A percentile compares a stretch with the other conserved stretches of the same genome.
Evolutionary conservation across 2,888 invertebrate genomes (phyloP).

Genomic region (Scaptomyza caliginosa): DNA sequence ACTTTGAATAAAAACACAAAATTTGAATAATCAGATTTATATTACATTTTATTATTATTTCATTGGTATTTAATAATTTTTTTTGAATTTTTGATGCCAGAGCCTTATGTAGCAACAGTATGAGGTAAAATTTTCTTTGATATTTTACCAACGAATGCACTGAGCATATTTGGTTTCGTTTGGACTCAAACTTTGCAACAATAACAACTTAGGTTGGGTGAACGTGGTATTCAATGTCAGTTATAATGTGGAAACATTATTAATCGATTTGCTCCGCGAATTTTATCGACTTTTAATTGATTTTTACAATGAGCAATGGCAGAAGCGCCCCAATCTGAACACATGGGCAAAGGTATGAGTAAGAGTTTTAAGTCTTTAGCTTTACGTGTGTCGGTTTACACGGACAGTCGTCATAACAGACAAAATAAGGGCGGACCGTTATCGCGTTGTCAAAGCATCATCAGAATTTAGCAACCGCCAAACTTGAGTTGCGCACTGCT

Average conservation of each 20-base stretch:
- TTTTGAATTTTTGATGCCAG: neutral
- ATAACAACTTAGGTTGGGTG: neutral
- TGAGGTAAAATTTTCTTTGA: too few relatives aligned
- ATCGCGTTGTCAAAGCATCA: neutral
- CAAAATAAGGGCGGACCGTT: neutral
- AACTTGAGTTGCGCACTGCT: neutral
- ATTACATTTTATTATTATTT: slow-evolving; percentile 43
- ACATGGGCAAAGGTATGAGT: neutral
- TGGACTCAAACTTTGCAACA: too few relatives aligned
- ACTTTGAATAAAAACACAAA: slow-evolving; percentile 50
- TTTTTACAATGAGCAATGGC: too few relatives aligned
- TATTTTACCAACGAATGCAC: neutral
- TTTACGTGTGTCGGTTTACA: too few relatives aligned
- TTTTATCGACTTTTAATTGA: too few relatives aligned
- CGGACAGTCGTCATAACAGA: too few relatives aligned
- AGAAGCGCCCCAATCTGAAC: too few relatives aligned
- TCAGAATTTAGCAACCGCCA: neutral
- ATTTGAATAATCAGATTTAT: slow-evolving; percentile 52
- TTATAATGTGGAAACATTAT: too few relatives aligned
- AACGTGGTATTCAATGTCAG: too few relatives aligned
- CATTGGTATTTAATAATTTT: slow-evolving; percentile 10
- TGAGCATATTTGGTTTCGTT: neutral
- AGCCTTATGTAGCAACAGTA: too few relatives aligned
- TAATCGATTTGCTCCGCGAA: too few relatives aligned
- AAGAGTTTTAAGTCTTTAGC: too few relatives aligned